Conservation (phyloP, 2,888 invertebrate species). For the Watsonalla cultraria region DNA sequence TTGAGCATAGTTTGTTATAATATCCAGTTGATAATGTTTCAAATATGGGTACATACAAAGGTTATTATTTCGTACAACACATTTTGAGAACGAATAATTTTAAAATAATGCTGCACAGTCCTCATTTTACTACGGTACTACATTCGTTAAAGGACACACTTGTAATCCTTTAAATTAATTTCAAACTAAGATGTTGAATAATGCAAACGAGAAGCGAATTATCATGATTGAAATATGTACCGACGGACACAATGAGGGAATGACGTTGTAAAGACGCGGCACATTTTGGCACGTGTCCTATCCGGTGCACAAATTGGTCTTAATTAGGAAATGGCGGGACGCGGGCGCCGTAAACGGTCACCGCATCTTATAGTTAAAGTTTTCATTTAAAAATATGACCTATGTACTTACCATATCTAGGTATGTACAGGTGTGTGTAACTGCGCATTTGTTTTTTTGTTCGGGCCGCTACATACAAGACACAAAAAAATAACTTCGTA, state of each 20-base stretch:
- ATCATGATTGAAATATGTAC: conserved; percentile 28
- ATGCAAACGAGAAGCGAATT: conserved; percentile 13
- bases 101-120: too few species aligned
- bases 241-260: conserved; percentile 51
- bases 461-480: too few species aligned
- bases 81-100: too few species aligned
- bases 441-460: too few species aligned
- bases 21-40: too few species aligned
- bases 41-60: too few species aligned
- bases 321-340: conserved; percentile 73
- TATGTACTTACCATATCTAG: conserved; percentile 1
- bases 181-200: conserved; percentile 10
- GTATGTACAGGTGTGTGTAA: too few species aligned
- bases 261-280: conserved; percentile 55
- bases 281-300: conserved; percentile 75
- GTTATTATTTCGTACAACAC: too few species aligned
- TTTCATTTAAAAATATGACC: background rate
- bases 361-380: conserved; percentile 18
- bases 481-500: too few species aligned
- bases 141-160: too few species aligned
- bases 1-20: conserved; percentile 10
- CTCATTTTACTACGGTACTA: too few species aligned
- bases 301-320: conserved; percentile 72
- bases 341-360: conserved; percentile 37
- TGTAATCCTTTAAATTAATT: conserved; percentile 6